A percentile compares a stretch with the other conserved stretches of the same genome.
Evolutionary conservation across 2,797 vertebrate genomes (phyloP).

Genomic region (Philypnodon macrostomus): DNA sequence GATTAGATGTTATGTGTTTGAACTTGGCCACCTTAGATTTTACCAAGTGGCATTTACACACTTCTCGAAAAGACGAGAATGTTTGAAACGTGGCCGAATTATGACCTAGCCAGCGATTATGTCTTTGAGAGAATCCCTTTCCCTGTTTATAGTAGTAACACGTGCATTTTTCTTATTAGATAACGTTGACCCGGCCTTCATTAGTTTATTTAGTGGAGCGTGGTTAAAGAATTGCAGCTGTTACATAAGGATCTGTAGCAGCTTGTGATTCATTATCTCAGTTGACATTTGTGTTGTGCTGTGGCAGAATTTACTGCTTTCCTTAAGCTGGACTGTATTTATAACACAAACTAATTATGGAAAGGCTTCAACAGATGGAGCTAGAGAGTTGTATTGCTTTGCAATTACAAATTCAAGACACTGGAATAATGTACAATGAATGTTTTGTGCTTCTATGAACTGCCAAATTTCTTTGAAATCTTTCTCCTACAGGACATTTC

Average conservation of each 20-base stretch:
- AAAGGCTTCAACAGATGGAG: conserved; percentile 62
- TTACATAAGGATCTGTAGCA: conserved; percentile 51
- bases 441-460: conserved; percentile 44
- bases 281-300: conserved; percentile 44
- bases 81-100: conserved; percentile 16
- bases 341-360: conserved; percentile 13
- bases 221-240: conserved; percentile 43
- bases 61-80: conserved; percentile 22
- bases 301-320: conserved; percentile 28
- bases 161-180: conserved; percentile 19
- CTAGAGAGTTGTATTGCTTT: conserved; percentile 53
- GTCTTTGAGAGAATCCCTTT: conserved; percentile 13
- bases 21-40: conserved; percentile 6
- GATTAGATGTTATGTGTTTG: too few relatives aligned
- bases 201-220: conserved; percentile 48
- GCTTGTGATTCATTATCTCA: conserved; percentile 53
- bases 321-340: conserved; percentile 7
- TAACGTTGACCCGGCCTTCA: conserved; percentile 36
- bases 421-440: conserved; percentile 37
- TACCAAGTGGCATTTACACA: conserved; percentile 10
- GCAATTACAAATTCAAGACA: conserved; percentile 24
- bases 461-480: conserved; percentile 48
- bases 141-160: neutral
- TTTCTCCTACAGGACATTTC: conserved; percentile 42
- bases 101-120: neutral